phyloP scores from a whole-genome alignment of 2,797 vertebrate genomes.

The Lacerta agilis region DNA sequence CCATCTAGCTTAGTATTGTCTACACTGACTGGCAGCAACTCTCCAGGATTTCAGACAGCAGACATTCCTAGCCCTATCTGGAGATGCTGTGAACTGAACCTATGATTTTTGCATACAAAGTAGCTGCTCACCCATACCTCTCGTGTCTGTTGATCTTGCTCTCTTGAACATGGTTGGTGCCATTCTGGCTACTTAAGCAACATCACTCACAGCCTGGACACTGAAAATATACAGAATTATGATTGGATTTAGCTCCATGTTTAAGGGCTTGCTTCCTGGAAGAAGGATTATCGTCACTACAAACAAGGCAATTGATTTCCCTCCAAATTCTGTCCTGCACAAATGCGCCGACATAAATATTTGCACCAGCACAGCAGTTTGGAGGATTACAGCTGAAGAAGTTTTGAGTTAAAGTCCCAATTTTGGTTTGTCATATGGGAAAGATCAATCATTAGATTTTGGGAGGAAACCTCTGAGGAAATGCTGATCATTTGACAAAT shows the following conservation, averaged over 20 bases:
- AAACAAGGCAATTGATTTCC: constrained; percentile 6
- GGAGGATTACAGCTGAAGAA: neutral
- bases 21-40: too few relatives aligned
- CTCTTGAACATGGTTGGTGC: too few relatives aligned
- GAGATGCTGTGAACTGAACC: neutral
- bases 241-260: neutral
- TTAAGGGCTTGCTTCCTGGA: neutral
- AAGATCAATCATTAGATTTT: neutral
- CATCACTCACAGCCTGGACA: too few relatives aligned
- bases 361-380: neutral
- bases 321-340: neutral
- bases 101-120: too few relatives aligned
- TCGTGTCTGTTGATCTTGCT: neutral
- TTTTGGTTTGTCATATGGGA: neutral
- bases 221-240: too few relatives aligned
- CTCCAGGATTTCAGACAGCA: too few relatives aligned
- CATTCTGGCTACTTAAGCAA: too few relatives aligned
- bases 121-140: neutral
- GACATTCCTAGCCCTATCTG: too few relatives aligned
- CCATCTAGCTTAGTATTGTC: too few relatives aligned
- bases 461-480: neutral
- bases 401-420: constrained; percentile 12
- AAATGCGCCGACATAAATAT: neutral
- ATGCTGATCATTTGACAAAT: constrained; percentile 5
- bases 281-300: neutral